Percentiles rank a stretch among this genome's conserved stretches.
phyloP scores from a whole-genome alignment of 1,140 invertebrate genomes.

The Aphaenogaster floridana region DNA sequence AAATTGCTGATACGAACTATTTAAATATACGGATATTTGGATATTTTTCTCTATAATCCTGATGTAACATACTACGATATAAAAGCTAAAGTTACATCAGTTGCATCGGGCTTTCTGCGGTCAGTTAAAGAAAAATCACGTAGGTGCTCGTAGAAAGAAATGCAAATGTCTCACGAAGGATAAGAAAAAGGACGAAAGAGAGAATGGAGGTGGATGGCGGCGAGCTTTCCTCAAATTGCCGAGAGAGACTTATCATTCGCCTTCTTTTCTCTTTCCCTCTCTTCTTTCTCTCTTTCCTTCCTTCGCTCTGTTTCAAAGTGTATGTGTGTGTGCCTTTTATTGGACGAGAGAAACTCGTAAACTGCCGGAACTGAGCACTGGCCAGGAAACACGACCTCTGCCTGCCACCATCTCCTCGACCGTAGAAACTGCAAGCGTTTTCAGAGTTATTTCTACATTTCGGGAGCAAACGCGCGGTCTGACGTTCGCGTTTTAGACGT shows the following conservation, averaged over 20 bases:
- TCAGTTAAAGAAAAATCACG: slow-evolving; percentile 50
- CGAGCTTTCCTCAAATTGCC: slow-evolving; percentile 40
- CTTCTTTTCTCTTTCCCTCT: slow-evolving; percentile 11
- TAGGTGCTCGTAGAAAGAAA: slow-evolving; percentile 39
- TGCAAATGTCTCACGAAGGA: slow-evolving; percentile 30
- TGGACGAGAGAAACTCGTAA: slow-evolving; percentile 72
- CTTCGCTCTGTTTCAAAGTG: slow-evolving; percentile 14
- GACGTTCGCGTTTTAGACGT: slow-evolving; percentile 13
- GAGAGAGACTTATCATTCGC: slow-evolving; percentile 24
- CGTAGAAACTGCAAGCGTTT: slow-evolving; percentile 74
- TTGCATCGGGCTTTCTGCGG: background rate
- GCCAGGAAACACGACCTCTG: slow-evolving; percentile 67
- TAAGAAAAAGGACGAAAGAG: slow-evolving; percentile 10
- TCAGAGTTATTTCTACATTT: slow-evolving; percentile 66
- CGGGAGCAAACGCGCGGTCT: slow-evolving; percentile 36
- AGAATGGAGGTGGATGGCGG: slow-evolving; percentile 16
- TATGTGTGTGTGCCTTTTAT: slow-evolving; percentile 36
- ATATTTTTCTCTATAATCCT: background rate
- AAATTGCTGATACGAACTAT: background rate
- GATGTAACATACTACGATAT: background rate
- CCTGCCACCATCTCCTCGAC: slow-evolving; percentile 38
- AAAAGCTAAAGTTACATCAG: background rate
- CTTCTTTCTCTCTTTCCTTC: slow-evolving; percentile 26
- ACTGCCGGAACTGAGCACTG: slow-evolving; percentile 73
- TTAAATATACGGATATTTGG: background rate